phyloP scores from a whole-genome alignment of 2,888 invertebrate genomes.

The Amphipyra tragopoginis region DNA sequence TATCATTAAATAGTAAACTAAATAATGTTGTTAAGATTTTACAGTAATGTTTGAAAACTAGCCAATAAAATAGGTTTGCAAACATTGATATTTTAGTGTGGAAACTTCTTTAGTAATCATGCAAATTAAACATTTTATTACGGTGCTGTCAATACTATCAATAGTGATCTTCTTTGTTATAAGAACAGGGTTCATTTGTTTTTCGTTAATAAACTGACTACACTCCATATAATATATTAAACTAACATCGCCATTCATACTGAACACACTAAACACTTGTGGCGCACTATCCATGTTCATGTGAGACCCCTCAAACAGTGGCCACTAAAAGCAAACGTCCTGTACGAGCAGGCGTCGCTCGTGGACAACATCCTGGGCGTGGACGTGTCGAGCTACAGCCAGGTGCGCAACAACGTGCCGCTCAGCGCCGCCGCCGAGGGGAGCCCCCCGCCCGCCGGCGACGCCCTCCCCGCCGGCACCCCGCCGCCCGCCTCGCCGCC shows the following conservation, averaged over 20 bases:
- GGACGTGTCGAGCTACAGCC: constrained; percentile 60
- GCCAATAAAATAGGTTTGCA: no score
- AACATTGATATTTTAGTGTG: no score
- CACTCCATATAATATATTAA: background rate
- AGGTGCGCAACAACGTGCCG: constrained; percentile 79
- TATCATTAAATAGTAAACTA: no score
- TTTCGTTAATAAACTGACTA: no score
- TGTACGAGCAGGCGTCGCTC: constrained; percentile 66
- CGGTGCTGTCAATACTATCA: no score
- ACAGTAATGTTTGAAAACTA: no score
- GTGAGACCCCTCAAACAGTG: constrained; percentile 44
- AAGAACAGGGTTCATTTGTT: no score
- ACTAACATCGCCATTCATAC: background rate
- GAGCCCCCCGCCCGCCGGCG: constrained; percentile 71
- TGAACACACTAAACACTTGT: background rate
- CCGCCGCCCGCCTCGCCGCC: constrained; percentile 70
- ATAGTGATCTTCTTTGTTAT: no score
- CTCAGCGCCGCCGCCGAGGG: constrained; percentile 71
- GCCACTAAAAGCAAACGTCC: constrained; percentile 45
- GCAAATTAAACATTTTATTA: no score
- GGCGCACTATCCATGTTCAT: constrained; percentile 8
- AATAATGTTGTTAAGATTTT: no score
- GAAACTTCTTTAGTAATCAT: no score
- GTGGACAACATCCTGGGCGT: constrained; percentile 73
- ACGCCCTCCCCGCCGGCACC: constrained; percentile 24